These are phyloP conservation scores for Pinna nobilis DNA, from an alignment of 1,140 invertebrate species.

Conservation along the genomic window DNA sequence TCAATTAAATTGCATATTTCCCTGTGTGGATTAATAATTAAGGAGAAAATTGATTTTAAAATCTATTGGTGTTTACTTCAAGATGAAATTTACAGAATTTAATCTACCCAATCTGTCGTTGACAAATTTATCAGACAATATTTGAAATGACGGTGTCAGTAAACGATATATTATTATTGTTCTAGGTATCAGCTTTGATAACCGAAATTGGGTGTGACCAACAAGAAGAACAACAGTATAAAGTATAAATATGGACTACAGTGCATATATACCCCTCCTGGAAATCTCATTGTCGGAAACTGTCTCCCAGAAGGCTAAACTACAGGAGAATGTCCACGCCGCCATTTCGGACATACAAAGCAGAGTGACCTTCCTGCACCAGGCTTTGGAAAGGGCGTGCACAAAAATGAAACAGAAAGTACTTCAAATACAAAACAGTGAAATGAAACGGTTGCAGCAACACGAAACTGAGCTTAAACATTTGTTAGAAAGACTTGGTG, in stretches of 20 bases:
- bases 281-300: slow-evolving; percentile 10
- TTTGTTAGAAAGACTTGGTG: background rate
- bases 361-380: background rate
- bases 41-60: too few relatives aligned
- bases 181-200: too few relatives aligned
- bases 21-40: too few relatives aligned
- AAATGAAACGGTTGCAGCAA: slow-evolving; percentile 2
- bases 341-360: background rate
- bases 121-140: too few relatives aligned
- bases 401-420: background rate
- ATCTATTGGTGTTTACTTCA: too few relatives aligned
- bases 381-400: slow-evolving; percentile 1
- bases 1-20: too few relatives aligned
- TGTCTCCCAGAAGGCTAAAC: slow-evolving; percentile 6
- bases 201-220: too few relatives aligned
- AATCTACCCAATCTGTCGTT: too few relatives aligned
- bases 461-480: slow-evolving; percentile 2
- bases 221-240: too few relatives aligned
- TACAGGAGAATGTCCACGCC: background rate
- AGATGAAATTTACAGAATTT: too few relatives aligned
- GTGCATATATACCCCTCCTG: slow-evolving; percentile 1
- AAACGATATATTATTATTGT: too few relatives aligned
- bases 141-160: too few relatives aligned
- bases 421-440: background rate
- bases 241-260: background rate